Evolutionary conservation across 2,888 invertebrate genomes (phyloP).

Genomic region (Cryptus armator): DNA sequence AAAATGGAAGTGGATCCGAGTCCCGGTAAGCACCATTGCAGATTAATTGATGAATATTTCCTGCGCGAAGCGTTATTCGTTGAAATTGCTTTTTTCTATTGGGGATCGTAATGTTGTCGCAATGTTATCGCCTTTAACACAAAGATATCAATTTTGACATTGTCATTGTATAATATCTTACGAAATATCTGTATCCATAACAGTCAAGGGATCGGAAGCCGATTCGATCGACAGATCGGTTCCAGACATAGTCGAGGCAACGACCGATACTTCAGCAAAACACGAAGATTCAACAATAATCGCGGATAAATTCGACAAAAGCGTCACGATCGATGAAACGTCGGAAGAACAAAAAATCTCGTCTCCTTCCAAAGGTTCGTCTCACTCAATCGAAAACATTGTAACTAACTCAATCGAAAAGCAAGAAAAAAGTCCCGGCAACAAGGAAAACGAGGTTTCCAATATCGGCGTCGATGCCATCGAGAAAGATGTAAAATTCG

Average conservation of each 20-base stretch:
- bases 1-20: conserved; percentile 58
- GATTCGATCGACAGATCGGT: conserved; percentile 53
- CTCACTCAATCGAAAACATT: conserved; percentile 39
- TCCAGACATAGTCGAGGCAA: conserved; percentile 36
- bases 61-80: neutral
- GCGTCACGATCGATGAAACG: neutral
- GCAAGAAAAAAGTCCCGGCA: conserved; percentile 60
- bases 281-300: conserved; percentile 28
- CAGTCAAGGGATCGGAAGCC: conserved; percentile 66
- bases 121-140: conserved; percentile 11
- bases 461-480: conserved; percentile 39
- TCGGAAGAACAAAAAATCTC: conserved; percentile 26
- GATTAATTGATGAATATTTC: neutral
- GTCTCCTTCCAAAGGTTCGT: conserved; percentile 13
- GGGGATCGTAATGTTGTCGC: neutral
- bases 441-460: conserved; percentile 70
- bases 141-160: neutral
- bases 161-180: neutral
- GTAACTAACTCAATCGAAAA: conserved; percentile 52
- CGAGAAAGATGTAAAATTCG: neutral
- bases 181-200: conserved; percentile 58
- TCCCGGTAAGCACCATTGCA: conserved; percentile 43
- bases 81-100: neutral
- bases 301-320: conserved; percentile 7
- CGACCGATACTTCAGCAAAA: neutral